Base-by-base conservation (phyloP, 2,888 invertebrate genomes). In the Melitaea athalia region DNA sequence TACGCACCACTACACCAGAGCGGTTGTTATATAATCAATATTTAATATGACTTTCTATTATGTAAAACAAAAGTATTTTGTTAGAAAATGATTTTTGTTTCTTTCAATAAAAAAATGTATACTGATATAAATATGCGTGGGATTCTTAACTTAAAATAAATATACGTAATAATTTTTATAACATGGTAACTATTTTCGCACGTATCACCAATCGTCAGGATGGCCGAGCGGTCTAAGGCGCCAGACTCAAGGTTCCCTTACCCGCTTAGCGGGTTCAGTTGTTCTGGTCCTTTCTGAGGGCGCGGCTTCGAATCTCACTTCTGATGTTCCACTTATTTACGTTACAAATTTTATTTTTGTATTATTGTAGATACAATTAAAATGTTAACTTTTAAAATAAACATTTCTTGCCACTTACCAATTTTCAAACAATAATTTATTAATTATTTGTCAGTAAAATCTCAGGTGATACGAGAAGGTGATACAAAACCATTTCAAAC, bases 271-370 rank as follows among this genome's bases (percentile, higher is more conserved):
- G n/a, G 66, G 67, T 57, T 24, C 55, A 67, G 67, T 24, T 55
- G 62, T 67, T 67, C 67, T 67, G 67, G 67, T 67, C 67, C 67
- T 67, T 61, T 67, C 62, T 67, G 67, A 67, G 55, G 67, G 67
- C 67, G 67, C 62, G 67, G 67, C 61, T 67, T 67, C 62, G 49
- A 67, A 67, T 67, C 67, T 61, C 67, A 67, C 67, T 67, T 62
- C 67, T 67, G 67, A 67, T 61, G 62, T 17, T 57, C 14, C 8
- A 14, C 57, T 59, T 59, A 14, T 43, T 43, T n/a, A n/a, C n/a
- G n/a, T n/a, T n/a, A n/a, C n/a, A n/a, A n/a, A n/a, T n/a, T n/a
- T n/a, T n/a, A n/a, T n/a, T n/a, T n/a, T n/a, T n/a, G n/a, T n/a
- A n/a, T n/a, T n/a, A n/a, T n/a, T n/a, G n/a, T n/a, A n/a, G n/a